These are phyloP conservation scores for Thaumatotibia leucotreta DNA, from an alignment of 1,140 invertebrate genomes.

Conservation along the genomic window DNA sequence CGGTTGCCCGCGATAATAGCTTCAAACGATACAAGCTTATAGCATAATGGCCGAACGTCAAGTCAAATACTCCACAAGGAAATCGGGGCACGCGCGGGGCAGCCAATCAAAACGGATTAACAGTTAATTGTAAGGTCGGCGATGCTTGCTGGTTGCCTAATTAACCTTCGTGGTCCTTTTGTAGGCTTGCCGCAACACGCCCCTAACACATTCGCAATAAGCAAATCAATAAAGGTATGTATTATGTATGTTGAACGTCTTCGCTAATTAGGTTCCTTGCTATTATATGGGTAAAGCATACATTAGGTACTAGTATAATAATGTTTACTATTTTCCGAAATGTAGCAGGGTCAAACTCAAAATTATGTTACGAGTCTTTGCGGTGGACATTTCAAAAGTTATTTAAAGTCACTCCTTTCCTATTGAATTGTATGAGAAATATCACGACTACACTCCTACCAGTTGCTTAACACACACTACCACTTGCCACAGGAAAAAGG, in stretches of 20 bases:
- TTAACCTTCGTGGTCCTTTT: constrained; percentile 60
- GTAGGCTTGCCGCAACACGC: constrained; percentile 20
- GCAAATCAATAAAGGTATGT: background rate
- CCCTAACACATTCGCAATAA: constrained; percentile 6
- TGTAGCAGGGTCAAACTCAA: too few species aligned
- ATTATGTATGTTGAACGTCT: background rate
- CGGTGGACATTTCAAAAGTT: too few species aligned
- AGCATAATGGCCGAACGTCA: background rate
- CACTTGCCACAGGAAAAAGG: too few species aligned
- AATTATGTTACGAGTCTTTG: too few species aligned
- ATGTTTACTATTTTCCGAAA: background rate
- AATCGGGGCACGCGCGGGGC: background rate
- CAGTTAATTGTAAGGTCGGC: background rate
- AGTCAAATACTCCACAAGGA: background rate
- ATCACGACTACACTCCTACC: too few species aligned
- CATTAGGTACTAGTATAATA: background rate
- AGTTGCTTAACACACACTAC: too few species aligned
- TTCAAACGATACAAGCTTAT: background rate
- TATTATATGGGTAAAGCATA: background rate
- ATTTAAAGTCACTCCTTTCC: too few species aligned
- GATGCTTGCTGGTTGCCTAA: constrained; percentile 43
- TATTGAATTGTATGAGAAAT: too few species aligned
- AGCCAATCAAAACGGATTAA: constrained; percentile 6
- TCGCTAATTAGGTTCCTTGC: background rate
- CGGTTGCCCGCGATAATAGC: background rate